phyloP scores from a whole-genome alignment of 2,797 vertebrate species.

The Staurois parvus region DNA sequence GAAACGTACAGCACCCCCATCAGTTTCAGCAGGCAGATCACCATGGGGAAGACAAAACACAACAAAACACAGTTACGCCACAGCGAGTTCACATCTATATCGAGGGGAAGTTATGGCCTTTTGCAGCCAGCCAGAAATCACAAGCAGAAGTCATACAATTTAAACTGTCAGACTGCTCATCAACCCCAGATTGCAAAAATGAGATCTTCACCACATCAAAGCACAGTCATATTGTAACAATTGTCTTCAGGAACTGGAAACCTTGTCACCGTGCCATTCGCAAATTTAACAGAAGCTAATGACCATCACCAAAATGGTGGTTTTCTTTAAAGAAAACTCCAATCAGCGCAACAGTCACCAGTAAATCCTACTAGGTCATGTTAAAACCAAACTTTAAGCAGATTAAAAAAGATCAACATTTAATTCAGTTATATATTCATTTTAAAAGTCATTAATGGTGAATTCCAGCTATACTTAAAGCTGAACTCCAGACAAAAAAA shows the following conservation, averaged over 20 bases:
- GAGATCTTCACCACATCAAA: conserved; percentile 47
- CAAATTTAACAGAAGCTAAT: conserved; percentile 31
- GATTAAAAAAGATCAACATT: neutral
- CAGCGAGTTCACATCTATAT: neutral
- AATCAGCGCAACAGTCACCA: neutral
- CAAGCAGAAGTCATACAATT: conserved; percentile 20
- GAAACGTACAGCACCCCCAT: neutral
- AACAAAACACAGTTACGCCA: neutral
- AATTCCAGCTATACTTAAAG: no score
- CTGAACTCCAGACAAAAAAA: no score
- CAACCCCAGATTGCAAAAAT: conserved; percentile 48
- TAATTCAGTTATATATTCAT: neutral
- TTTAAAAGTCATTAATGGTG: neutral
- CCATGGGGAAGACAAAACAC: conserved; percentile 30
- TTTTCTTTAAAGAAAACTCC: neutral
- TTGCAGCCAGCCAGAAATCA: conserved; percentile 27
- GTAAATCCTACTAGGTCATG: neutral
- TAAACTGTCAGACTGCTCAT: conserved; percentile 17
- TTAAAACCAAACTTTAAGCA: neutral
- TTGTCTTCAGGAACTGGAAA: conserved; percentile 24
- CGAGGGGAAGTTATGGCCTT: neutral
- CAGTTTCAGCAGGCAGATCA: conserved; percentile 1
- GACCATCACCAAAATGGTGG: conserved; percentile 10
- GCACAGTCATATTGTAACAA: conserved; percentile 29
- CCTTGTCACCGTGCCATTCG: conserved; percentile 11